phyloP scores from a whole-genome alignment of 2,797 vertebrate species.

The Podarcis lilfordi region DNA sequence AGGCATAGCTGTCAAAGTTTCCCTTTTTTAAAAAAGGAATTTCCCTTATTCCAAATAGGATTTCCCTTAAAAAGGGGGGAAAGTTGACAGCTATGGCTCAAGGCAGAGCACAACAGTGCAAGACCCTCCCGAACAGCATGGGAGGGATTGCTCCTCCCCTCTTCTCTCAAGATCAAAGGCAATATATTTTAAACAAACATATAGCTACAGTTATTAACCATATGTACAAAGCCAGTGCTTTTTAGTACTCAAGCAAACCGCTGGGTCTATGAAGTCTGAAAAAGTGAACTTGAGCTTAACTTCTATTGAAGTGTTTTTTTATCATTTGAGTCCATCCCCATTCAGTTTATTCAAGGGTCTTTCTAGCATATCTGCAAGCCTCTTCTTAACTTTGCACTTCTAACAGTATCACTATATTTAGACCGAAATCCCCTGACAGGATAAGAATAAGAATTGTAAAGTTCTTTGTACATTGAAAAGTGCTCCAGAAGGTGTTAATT shows the following conservation, averaged over 20 bases:
- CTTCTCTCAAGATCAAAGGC: not conserved
- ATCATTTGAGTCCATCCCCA: not conserved
- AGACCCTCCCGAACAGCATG: not conserved
- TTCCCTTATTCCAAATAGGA: too few species aligned
- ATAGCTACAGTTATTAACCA: too few species aligned
- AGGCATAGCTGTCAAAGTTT: too few species aligned
- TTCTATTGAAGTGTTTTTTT: not conserved
- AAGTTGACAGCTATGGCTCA: not conserved
- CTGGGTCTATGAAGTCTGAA: not conserved
- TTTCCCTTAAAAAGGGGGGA: too few species aligned
- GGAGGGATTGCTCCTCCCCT: not conserved
- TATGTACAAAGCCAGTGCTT: not conserved
- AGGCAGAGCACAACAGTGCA: not conserved
- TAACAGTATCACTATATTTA: not conserved
- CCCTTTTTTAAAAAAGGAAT: too few species aligned
- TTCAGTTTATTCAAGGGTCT: not conserved
- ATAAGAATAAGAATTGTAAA: not conserved
- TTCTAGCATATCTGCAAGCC: not conserved
- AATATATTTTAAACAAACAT: not conserved
- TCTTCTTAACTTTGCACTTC: not conserved
- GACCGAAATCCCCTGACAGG: not conserved
- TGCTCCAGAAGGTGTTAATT: not conserved
- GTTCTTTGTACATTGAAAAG: not conserved
- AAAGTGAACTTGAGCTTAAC: not conserved
- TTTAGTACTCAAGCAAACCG: not conserved